Evolutionary conservation across 2,113 vertebrate genomes (phyloP).

Genomic region (Cavia aperea): DNA sequence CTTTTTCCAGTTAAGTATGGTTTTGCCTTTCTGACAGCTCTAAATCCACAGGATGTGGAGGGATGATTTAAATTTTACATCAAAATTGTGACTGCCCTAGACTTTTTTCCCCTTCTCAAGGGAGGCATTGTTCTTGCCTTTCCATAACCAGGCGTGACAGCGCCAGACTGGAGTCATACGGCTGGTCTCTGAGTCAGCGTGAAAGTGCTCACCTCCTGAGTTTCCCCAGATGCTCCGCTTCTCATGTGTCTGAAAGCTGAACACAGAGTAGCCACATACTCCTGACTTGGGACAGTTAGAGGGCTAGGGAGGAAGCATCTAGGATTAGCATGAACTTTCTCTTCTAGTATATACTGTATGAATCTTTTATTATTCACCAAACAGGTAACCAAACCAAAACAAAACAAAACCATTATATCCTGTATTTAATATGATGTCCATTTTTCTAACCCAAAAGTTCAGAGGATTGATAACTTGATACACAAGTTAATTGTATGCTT

Average conservation of each 20-base stretch:
- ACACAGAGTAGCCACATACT: not conserved
- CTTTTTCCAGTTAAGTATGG: conserved; percentile 72
- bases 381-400: not conserved
- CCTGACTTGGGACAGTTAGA: not conserved
- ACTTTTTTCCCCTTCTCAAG: conserved; percentile 69
- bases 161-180: conserved; percentile 70
- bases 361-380: conserved; percentile 1
- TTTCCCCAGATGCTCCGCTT: conserved; percentile 63
- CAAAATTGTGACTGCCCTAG: conserved; percentile 73
- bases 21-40: conserved; percentile 77
- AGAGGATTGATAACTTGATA: not conserved
- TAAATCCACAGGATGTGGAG: conserved; percentile 74
- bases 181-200: conserved; percentile 71
- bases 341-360: not conserved
- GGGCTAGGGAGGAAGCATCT: not conserved
- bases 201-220: conserved; percentile 69
- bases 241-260: conserved; percentile 51
- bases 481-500: not conserved
- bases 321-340: not conserved
- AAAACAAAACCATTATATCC: not conserved
- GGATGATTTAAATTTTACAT: conserved; percentile 78
- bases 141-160: conserved; percentile 75
- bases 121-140: conserved; percentile 74
- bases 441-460: not conserved
- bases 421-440: not conserved